Base-by-base conservation (phyloP, 2,113 vertebrate species). In the Suncus etruscus region DNA sequence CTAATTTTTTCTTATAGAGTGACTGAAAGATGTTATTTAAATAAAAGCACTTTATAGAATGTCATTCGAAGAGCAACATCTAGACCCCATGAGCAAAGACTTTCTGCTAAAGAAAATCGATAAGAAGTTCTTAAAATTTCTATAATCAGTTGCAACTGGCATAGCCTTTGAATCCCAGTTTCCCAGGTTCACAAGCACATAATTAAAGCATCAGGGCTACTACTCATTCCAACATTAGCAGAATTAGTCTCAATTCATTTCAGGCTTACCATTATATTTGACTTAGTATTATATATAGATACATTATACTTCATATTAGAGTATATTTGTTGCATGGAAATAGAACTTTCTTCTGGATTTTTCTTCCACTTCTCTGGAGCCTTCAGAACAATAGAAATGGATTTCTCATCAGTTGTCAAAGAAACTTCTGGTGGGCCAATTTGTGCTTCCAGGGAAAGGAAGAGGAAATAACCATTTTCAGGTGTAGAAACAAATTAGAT, bases 351-450 rank as follows among this genome's bases (percentile, higher is more conserved):
- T 74, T 94, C 94, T 82, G 97, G 94, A 87, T 78, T 96, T 94
- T 61, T 96, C 61, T 96, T 98, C 98, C 98, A 98, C 77, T 98
- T 98, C 96, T 98, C 98, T 50, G 99, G 99, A 93, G 98, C 97
- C 15, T 79, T 98, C 63, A 99, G 90, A 87, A 83, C 45, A 81
- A 99, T 88, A 61, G 96, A 95, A 78, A 98, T 97, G 29, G 95
- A 98, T 91, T 96, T 98, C 32, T 97, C 97, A 6, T 97, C 94
- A 65, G 97, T 74, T 45, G 95, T 97, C 82, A 99, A 69, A 31
- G 95, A 95, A 86, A 99, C 83, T 22, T 91, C 29, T 1, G 99
- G 99, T 45, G 98, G 98, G 54, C 98, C 98, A 80, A 99, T 98
- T 89, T 86, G 97, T 66, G 98, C 99, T 99, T 78, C n/a, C 86